Base-by-base conservation (phyloP, 2,113 vertebrate genomes). In the Todiramphus chloris region DNA sequence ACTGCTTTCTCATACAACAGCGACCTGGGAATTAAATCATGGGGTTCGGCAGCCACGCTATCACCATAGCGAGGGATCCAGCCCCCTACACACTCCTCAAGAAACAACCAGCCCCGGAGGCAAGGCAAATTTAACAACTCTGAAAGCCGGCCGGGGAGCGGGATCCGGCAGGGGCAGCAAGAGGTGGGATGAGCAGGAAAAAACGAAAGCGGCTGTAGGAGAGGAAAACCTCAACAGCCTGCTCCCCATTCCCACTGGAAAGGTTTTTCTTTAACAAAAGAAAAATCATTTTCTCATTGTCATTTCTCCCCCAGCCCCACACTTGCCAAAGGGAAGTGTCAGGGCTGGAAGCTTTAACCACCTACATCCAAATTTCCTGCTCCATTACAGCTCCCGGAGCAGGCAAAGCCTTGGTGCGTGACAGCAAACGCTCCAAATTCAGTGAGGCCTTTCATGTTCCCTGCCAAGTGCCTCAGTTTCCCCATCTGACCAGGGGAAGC, bases 41-140 rank as follows among this genome's bases (percentile, higher is more conserved):
- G 1, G 51, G 37, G 70, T 95, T 59, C 16, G 1, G 25, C 41
- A 88, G 27, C 44, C 8, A 0, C 39, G 64, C 48, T 60, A 72
- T 60, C 1, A 0, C 58, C 25, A 41, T 7, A 89, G 76, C 0
- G 0, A 94, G 33, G 69, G 53, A 78, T 39, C 69, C 0, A 0
- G 39, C 20, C 66, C 50, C 77, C 77, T 68, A 56, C 51, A 37
- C n/a, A 27, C 8, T 92, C 37, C 43, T 59, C 39, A 24, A 83
- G 62, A 85, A 95, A 87, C 69, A 84, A 79, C 46, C 39, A 66
- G 43, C 83, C 83, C 80, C 1, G 2, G 83, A 83, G 73, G 60
- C 80, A 73, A 83, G 10, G n/a, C 41, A 78, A 89, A 89, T 87
- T 51, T 83, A 94, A 75, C 3, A 0, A 39, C 80, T 93, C 46